Evolutionary conservation across 2,888 invertebrate genomes (phyloP).

Genomic region (Julus scanicus): DNA sequence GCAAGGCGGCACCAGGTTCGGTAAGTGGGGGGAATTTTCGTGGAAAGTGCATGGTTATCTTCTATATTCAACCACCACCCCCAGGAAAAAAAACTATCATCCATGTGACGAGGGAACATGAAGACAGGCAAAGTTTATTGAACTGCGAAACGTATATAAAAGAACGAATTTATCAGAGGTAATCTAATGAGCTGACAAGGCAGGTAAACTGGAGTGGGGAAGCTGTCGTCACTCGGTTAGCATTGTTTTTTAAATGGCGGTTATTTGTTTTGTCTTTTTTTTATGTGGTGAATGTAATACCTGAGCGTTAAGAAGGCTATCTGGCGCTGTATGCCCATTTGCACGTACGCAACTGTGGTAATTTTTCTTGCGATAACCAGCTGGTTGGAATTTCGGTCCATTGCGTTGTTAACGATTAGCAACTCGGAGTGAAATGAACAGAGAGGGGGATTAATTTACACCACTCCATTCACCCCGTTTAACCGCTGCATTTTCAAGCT

Average conservation of each 20-base stretch:
- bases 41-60: slow-evolving; percentile 16
- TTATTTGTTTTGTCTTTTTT: slow-evolving; percentile 38
- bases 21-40: background rate
- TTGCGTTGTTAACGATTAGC: background rate
- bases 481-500: no score
- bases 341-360: background rate
- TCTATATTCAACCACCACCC: background rate
- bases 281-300: slow-evolving; percentile 39
- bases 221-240: slow-evolving; percentile 48
- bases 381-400: slow-evolving; percentile 8
- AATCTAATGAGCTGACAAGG: slow-evolving; percentile 51
- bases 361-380: background rate
- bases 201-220: slow-evolving; percentile 47
- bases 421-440: background rate
- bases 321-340: slow-evolving; percentile 3
- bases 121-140: slow-evolving; percentile 47
- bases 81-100: background rate
- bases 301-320: slow-evolving; percentile 5
- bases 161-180: slow-evolving; percentile 17
- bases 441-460: background rate
- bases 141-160: background rate
- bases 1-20: background rate
- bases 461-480: background rate
- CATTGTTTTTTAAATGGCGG: background rate
- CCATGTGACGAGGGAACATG: background rate